Evolutionary conservation across 2,113 vertebrate genomes (phyloP), one percentile per base, ranked within the genome.

Genomic region (Prunella fulvescens): DNA sequence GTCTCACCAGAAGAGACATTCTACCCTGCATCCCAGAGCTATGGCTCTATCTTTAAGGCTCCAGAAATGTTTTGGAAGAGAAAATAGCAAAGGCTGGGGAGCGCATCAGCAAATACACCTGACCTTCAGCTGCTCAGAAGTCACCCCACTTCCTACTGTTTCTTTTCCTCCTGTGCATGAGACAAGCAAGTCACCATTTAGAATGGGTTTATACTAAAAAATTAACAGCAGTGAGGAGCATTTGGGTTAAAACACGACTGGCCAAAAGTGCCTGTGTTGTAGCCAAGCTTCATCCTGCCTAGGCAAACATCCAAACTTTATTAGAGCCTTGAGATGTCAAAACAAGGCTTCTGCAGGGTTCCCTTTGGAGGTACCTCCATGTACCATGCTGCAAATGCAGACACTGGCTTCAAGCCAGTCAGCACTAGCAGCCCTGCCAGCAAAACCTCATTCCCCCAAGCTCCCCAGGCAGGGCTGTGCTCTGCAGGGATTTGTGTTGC

Each of bases 311-410:
- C 91, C 92, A 92, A 74, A 86, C 12, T 53, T 66, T 57, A 92
- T 67, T 71, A 84, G 92, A 91, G 84, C 77, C 80, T 85, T 50
- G 53, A 95, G 90, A 91, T 95, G 78, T 89, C 93, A 95, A 96
- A 96, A 86, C 72, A 95, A 88, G 35, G 28, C 64, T 95, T 87
- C 65, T 92, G 57, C 72, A 67, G 12, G 0, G 0, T 40, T 88
- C 61, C 25, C 57, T 85, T 90, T 40, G 5, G 48, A 80, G 85
- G 70, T 71, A 64, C n/a, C 60, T 95, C 84, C 57, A 10, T 24
- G 11, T 1, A 50, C 56, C 33, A 1, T 37, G 20, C 64, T 3
- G 1, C 67, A 92, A 86, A 93, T 45, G 77, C 77, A 91, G 93
- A 47, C 1, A 0, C 51, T 96, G 91, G 93, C 91, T 77, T 42